These are phyloP conservation scores for Campopleginae sp. DNA, from an alignment of 2,888 invertebrate genomes.

Conservation along the genomic window DNA sequence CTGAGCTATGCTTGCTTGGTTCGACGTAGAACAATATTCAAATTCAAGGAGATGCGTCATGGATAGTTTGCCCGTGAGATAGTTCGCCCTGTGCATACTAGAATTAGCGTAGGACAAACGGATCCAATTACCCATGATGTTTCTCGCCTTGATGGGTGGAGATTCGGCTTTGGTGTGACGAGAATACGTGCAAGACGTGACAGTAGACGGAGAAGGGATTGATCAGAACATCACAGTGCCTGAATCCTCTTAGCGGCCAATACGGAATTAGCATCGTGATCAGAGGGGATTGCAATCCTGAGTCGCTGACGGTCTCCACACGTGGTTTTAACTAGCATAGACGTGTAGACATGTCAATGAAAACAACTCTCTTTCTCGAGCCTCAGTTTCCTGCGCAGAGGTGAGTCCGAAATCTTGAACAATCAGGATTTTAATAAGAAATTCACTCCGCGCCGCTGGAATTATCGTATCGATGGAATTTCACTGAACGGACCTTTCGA, in stretches of 20 bases:
- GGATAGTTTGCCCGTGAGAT: conserved; percentile 42
- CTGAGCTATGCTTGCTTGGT: background rate
- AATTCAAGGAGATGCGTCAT: conserved; percentile 26
- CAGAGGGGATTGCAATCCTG: conserved; percentile 31
- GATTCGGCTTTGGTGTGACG: conserved; percentile 41
- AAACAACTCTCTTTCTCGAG: background rate
- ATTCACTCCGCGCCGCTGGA: too few relatives aligned
- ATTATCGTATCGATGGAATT: too few relatives aligned
- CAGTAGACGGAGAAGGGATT: conserved; percentile 16
- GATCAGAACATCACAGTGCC: conserved; percentile 58
- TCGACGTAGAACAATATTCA: background rate
- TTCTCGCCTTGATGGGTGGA: conserved; percentile 42
- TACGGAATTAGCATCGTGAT: conserved; percentile 65
- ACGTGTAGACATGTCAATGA: background rate
- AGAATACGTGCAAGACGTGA: conserved; percentile 38
- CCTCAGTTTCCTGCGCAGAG: conserved; percentile 3
- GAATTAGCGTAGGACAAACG: conserved; percentile 73
- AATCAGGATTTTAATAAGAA: too few relatives aligned
- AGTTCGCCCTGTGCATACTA: conserved; percentile 75
- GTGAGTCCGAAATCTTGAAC: background rate
- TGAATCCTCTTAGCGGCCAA: conserved; percentile 66
- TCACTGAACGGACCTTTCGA: too few relatives aligned
- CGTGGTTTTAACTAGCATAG: conserved; percentile 12
- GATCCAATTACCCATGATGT: conserved; percentile 74
- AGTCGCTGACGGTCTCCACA: conserved; percentile 8